phyloP scores from a whole-genome alignment of 2,888 invertebrate species.

The Nudaria mundana region DNA sequence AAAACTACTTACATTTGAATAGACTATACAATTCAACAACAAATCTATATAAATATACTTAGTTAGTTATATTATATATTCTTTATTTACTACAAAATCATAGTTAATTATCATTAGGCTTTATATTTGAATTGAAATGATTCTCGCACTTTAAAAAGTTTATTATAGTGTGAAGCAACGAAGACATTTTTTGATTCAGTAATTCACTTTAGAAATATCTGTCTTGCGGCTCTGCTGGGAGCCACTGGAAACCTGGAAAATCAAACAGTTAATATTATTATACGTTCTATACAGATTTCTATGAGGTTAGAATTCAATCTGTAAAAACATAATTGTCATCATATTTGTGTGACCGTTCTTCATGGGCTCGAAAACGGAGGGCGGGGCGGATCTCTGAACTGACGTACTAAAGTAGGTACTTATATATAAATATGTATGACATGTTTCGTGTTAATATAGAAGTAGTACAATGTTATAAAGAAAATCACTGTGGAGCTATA shows the following conservation, averaged over 20 bases:
- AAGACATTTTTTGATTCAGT: conserved; percentile 26
- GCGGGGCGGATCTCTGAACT: too few species aligned
- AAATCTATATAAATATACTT: conserved; percentile 10
- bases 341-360: too few species aligned
- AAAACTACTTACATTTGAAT: conserved; percentile 9
- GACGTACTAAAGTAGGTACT: too few species aligned
- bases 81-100: conserved; percentile 18
- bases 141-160: conserved; percentile 15
- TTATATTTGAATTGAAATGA: conserved; percentile 15
- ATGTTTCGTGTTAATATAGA: too few species aligned
- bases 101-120: conserved; percentile 5
- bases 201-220: conserved; percentile 40
- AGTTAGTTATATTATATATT: background rate
- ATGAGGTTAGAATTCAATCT: too few species aligned
- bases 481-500: too few species aligned
- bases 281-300: conserved; percentile 3
- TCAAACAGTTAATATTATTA: conserved; percentile 9
- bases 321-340: too few species aligned
- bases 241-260: conserved; percentile 55
- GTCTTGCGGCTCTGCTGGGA: conserved; percentile 38
- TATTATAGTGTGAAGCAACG: conserved; percentile 15
- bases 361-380: too few species aligned
- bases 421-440: too few species aligned
- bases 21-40: conserved; percentile 9
- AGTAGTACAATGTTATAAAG: too few species aligned